Evolutionary conservation across 2,113 vertebrate species (phyloP).

Genomic region (Tetraodon nigroviridis): DNA sequence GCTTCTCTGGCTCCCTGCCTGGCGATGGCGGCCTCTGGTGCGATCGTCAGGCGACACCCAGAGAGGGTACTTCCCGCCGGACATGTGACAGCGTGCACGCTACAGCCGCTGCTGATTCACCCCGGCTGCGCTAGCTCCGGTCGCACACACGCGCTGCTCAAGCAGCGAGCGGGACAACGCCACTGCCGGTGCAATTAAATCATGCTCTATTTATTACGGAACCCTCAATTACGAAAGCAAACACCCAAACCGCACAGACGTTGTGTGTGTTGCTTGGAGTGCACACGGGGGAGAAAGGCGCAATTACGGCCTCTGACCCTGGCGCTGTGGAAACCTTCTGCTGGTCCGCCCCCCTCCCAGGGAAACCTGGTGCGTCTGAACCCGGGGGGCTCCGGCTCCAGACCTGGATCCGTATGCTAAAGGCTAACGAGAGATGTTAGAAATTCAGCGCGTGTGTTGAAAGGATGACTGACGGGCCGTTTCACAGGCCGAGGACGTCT

Average conservation of each 20-base stretch:
- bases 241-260: conserved; percentile 16
- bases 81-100: conserved; percentile 23
- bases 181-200: conserved; percentile 25
- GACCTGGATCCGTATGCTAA: conserved; percentile 19
- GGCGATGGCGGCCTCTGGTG: conserved; percentile 29
- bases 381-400: conserved; percentile 21
- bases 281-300: background rate
- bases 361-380: background rate
- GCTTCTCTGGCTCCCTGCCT: conserved; percentile 53
- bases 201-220: conserved; percentile 41
- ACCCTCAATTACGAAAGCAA: conserved; percentile 25
- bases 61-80: background rate
- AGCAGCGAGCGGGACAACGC: conserved; percentile 16
- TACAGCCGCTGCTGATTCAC: conserved; percentile 37
- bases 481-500: conserved; percentile 50
- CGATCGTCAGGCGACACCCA: background rate
- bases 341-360: background rate
- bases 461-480: conserved; percentile 47
- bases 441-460: conserved; percentile 39
- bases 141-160: conserved; percentile 11
- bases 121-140: conserved; percentile 23
- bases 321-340: background rate
- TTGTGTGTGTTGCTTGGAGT: conserved; percentile 8
- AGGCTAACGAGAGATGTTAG: conserved; percentile 43
- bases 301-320: background rate